Conservation (phyloP, 2,888 invertebrate species). For the Nezara viridula region DNA sequence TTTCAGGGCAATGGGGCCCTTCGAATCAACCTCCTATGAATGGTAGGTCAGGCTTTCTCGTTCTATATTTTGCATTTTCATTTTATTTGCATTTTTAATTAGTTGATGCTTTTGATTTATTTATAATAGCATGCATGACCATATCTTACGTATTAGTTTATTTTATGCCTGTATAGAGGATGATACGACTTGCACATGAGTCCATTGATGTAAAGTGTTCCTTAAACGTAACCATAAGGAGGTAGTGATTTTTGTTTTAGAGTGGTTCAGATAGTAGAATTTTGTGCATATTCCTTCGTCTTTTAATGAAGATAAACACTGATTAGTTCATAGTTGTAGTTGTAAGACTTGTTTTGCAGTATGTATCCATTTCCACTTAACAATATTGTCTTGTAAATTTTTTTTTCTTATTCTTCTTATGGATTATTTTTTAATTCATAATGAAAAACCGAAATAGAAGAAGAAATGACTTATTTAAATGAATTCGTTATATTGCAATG, state of each 20-base stretch:
- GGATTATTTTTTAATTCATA: too few species aligned
- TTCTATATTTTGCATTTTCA: slow-evolving; percentile 60
- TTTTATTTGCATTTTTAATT: slow-evolving; percentile 61
- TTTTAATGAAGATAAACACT: neutral
- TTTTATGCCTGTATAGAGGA: slow-evolving; percentile 27
- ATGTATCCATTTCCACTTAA: neutral
- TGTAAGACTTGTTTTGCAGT: neutral
- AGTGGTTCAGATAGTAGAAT: neutral
- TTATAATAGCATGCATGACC: slow-evolving; percentile 51
- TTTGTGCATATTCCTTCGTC: neutral
- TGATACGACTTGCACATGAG: neutral
- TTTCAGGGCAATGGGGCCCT: slow-evolving; percentile 67
- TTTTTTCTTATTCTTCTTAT: neutral
- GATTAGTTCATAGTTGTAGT: neutral
- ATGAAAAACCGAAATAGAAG: too few species aligned
- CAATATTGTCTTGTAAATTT: neutral
- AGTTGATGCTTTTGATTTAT: slow-evolving; percentile 53
- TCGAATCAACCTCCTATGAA: slow-evolving; percentile 67
- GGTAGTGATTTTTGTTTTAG: neutral
- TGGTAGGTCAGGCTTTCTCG: slow-evolving; percentile 66
- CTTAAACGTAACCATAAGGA: neutral
- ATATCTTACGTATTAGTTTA: slow-evolving; percentile 37
- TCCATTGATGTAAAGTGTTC: neutral
- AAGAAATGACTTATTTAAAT: too few species aligned
- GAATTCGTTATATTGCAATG: too few species aligned